Evolutionary conservation across 2,888 invertebrate species (phyloP), one percentile per base, ranked within the genome.

Genomic region (Drosophila longiperda): DNA sequence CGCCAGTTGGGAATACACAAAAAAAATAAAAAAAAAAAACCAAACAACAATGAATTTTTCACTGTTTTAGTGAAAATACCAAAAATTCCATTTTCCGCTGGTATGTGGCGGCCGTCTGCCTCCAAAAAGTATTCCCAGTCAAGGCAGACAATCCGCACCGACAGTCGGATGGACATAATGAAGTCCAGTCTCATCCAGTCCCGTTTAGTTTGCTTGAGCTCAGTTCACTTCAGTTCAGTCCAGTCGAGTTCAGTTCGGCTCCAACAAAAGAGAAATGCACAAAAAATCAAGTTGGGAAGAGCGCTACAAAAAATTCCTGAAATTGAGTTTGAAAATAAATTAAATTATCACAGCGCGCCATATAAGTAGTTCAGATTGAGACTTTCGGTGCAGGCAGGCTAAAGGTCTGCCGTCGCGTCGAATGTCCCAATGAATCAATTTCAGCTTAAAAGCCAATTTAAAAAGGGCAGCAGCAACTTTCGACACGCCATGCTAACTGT

Each of bases 301-400:
- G 66, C 55, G 71, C 58, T 62, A 48, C 61, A 75, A 75, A 73
- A 67, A 85, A 86, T 82, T 69, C 65, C 62, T 49, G 73, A 76
- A 87, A 89, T 84, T 85, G 85, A 89, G 90, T 89, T 84, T 84
- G 90, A 79, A 90, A 88, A 78, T 83, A 90, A 86, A 86, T 86
- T 83, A 86, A 86, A 86, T 86, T 90, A 86, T 83, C 87, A 80
- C 75, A 70, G 66, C 61, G 72, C 58, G 68, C 73, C 85, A 83
- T 69, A 64, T 79, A 85, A 85, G 88, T 88, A 82, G 89, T 80
- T 66, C 58, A 57, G 71, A 66, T 69, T 78, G 64, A 61, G 68
- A 63, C 54, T 52, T 32, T 32, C 34, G 54, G 45, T 15, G 23
- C 15, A 4, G 15, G 45, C 26, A 1, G 15, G 15, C 45, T 26